Percentiles rank a stretch among this genome's conserved stretches.
Conservation (phyloP, 2,113 vertebrate species). For the Sardina pilchardus region DNA sequence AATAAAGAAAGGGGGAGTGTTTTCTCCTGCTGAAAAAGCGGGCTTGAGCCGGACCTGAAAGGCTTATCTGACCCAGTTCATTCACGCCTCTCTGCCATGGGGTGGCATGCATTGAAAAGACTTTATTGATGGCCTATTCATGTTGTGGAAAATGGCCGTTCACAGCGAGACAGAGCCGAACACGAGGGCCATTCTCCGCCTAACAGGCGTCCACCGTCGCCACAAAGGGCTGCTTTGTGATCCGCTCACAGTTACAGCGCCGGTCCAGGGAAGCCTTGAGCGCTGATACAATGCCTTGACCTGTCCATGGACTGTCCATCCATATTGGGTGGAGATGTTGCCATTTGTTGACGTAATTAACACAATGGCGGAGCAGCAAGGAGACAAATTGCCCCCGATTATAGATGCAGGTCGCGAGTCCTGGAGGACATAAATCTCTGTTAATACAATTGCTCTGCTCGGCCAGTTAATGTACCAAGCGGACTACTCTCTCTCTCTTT, state of each 20-base stretch:
- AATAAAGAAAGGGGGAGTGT: conserved; percentile 12
- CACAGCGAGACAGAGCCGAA: conserved; percentile 2
- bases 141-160: conserved; percentile 13
- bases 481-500: not conserved
- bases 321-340: conserved; percentile 12
- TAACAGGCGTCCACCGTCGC: not conserved
- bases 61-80: conserved; percentile 16
- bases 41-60: not conserved
- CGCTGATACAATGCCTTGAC: conserved; percentile 7
- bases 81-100: conserved; percentile 6
- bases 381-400: not conserved
- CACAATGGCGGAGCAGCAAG: not conserved
- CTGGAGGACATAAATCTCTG: not conserved
- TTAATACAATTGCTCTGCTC: conserved; percentile 2
- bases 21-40: not conserved
- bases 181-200: conserved; percentile 1
- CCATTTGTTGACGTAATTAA: conserved; percentile 12
- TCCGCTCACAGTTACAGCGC: not conserved
- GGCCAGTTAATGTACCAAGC: not conserved
- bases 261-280: not conserved
- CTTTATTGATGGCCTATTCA: conserved; percentile 17
- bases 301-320: conserved; percentile 15
- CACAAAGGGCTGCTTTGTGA: not conserved
- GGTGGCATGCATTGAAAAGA: conserved; percentile 17
- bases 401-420: not conserved